phyloP scores from a whole-genome alignment of 2,888 invertebrate genomes.

The Trichopria drosophilae region DNA sequence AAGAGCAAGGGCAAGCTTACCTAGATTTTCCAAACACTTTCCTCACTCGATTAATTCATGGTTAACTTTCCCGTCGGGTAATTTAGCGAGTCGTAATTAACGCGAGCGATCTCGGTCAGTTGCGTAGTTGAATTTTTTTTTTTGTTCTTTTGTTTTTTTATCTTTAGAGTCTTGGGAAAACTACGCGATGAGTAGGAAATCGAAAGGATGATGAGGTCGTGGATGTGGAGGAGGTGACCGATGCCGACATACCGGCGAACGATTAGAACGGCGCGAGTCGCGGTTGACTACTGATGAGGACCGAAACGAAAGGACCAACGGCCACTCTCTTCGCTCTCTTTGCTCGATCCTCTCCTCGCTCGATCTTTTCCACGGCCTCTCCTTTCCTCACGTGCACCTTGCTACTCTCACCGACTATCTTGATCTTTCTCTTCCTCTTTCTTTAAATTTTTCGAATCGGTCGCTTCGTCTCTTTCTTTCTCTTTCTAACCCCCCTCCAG shows the following conservation, averaged over 20 bases:
- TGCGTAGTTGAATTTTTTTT: neutral
- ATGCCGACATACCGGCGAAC: conserved; percentile 25
- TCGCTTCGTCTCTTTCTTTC: no score
- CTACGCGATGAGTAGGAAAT: neutral
- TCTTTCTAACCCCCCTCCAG: no score
- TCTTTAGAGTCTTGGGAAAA: neutral
- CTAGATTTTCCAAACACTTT: no score
- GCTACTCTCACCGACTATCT: no score
- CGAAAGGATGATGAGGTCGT: neutral
- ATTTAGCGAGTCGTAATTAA: neutral
- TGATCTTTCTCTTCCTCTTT: no score
- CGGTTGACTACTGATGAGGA: conserved; percentile 56
- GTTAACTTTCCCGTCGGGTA: conserved; percentile 16
- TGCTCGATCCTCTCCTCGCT: conserved; percentile 35
- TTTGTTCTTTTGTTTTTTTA: neutral
- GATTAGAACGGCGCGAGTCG: conserved; percentile 44
- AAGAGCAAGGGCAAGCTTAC: no score
- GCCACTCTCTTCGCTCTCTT: conserved; percentile 40
- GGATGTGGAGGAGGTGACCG: conserved; percentile 6
- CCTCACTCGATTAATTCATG: no score
- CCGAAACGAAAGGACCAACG: conserved; percentile 50
- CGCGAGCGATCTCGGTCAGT: no score
- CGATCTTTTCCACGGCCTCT: no score
- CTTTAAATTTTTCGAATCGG: no score
- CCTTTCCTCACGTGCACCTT: no score